Conservation (phyloP, 2,888 invertebrate genomes). For the Strigamia crassipes region DNA sequence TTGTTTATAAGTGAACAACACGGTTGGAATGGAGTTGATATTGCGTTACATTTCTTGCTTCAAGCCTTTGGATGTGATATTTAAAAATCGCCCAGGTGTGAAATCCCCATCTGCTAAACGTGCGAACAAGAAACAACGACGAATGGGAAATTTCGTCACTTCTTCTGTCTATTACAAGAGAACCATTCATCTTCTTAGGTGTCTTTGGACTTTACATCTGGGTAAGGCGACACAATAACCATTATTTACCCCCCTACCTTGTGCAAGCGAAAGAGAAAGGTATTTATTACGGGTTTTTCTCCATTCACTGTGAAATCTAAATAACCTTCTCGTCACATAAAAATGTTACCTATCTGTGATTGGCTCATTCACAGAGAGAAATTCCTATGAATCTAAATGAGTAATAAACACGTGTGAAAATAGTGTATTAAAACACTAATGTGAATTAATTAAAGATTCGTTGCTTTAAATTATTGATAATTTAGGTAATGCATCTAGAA, state of each 20-base stretch:
- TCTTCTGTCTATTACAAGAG: slow-evolving; percentile 9
- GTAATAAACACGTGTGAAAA: too few relatives aligned
- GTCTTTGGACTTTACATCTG: neutral
- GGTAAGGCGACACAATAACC: slow-evolving; percentile 3
- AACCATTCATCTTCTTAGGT: neutral
- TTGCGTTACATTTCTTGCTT: neutral
- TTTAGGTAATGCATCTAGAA: too few relatives aligned
- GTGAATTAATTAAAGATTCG: too few relatives aligned
- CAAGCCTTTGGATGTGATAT: neutral
- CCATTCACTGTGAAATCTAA: neutral
- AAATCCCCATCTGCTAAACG: neutral
- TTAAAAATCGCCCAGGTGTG: slow-evolving; percentile 18
- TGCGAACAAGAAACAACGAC: neutral
- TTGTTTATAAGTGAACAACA: slow-evolving; percentile 26
- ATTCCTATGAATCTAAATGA: too few relatives aligned
- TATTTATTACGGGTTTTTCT: neutral
- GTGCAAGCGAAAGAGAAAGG: neutral
- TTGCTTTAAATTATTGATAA: too few relatives aligned
- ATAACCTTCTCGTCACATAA: neutral
- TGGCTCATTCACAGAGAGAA: too few relatives aligned
- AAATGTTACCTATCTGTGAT: too few relatives aligned
- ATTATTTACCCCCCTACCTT: neutral
- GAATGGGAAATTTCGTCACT: neutral
- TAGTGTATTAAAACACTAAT: too few relatives aligned
- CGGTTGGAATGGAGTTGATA: slow-evolving; percentile 20